Conservation (phyloP, 2,888 invertebrate genomes). For the Macrosiphum euphorbiae region DNA sequence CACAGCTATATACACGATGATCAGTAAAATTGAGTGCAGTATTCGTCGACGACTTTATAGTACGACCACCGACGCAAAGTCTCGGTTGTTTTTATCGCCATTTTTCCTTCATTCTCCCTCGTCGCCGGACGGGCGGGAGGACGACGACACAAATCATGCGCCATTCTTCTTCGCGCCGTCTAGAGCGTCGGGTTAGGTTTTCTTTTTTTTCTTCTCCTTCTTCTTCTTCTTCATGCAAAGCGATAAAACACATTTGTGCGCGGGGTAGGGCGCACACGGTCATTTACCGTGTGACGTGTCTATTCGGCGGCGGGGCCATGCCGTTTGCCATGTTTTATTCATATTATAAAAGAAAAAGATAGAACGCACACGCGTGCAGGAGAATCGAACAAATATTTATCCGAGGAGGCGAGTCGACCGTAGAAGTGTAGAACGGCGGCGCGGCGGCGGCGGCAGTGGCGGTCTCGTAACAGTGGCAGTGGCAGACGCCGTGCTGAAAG, state of each 20-base stretch:
- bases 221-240: neutral
- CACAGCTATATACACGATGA: neutral
- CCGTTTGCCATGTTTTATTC: slow-evolving; percentile 58
- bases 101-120: neutral
- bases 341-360: slow-evolving; percentile 35
- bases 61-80: neutral
- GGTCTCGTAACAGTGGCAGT: too few species aligned
- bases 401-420: neutral
- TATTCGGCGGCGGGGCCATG: slow-evolving; percentile 30
- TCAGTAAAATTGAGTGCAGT: slow-evolving; percentile 4
- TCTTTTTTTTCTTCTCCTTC: neutral
- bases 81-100: slow-evolving; percentile 40
- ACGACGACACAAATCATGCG: slow-evolving; percentile 23
- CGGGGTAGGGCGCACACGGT: neutral
- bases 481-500: neutral
- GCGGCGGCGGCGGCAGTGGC: neutral
- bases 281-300: slow-evolving; percentile 64
- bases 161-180: neutral
- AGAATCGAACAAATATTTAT: slow-evolving; percentile 45
- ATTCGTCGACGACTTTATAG: slow-evolving; percentile 18
- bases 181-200: neutral
- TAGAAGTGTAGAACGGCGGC: neutral
- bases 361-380: neutral
- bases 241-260: slow-evolving; percentile 62
- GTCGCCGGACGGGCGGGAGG: neutral